A percentile compares a stretch with the other conserved stretches of the same genome.
phyloP scores from a whole-genome alignment of 2,797 vertebrate species.

The Xenentodon cancila region DNA sequence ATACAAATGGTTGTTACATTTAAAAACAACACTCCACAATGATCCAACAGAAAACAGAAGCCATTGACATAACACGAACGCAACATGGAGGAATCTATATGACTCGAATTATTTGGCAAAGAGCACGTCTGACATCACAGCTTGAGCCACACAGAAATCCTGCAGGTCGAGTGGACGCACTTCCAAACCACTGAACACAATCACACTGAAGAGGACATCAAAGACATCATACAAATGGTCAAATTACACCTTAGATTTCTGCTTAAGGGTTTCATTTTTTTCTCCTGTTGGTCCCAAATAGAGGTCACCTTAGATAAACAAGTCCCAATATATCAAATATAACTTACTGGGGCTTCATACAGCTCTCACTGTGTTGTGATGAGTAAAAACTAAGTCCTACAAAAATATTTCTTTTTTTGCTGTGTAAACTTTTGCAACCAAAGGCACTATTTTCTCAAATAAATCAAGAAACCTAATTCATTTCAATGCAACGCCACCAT shows the following conservation, averaged over 20 bases:
- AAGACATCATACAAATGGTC: constrained; percentile 17
- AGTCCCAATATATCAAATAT: constrained; percentile 42
- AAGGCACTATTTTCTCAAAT: constrained; percentile 72
- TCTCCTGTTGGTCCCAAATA: constrained; percentile 26
- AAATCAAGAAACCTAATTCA: neutral
- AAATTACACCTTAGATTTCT: constrained; percentile 2
- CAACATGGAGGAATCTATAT: neutral
- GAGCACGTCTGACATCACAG: constrained; percentile 35
- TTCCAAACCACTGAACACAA: constrained; percentile 27
- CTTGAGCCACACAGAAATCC: constrained; percentile 27
- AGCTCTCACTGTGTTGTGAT: constrained; percentile 39
- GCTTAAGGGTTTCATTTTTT: constrained; percentile 17
- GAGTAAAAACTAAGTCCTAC: constrained; percentile 69
- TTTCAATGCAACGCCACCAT: too few relatives aligned
- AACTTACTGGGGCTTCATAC: constrained; percentile 38
- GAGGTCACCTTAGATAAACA: constrained; percentile 29
- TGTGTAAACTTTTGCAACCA: constrained; percentile 77
- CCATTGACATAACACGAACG: constrained; percentile 41
- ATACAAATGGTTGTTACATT: too few relatives aligned
- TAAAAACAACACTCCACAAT: constrained; percentile 1
- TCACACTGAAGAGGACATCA: constrained; percentile 27
- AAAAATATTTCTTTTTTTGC: constrained; percentile 75
- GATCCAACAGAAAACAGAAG: constrained; percentile 33
- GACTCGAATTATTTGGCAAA: constrained; percentile 30
- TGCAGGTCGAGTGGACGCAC: constrained; percentile 3